Base-by-base conservation (phyloP, 2,113 vertebrate species). In the Pogona vitticeps region DNA sequence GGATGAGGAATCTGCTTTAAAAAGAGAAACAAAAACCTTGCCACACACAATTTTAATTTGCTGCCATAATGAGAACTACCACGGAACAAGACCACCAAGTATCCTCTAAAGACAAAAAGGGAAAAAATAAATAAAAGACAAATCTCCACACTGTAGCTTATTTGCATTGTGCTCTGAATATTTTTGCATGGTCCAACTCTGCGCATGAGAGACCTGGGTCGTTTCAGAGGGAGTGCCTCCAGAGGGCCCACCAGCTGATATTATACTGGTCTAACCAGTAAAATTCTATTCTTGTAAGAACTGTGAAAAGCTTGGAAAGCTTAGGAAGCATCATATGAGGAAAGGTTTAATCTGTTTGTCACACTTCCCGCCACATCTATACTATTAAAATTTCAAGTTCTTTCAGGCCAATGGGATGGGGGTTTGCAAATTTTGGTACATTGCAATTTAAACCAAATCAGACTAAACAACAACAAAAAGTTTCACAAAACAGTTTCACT, bases 71-170 rank as follows among this genome's bases (percentile, higher is more conserved):
- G 95, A 95, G 95, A 94, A 93, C 88, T 94, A 94, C 94, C 94
- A 96, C 91, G 91, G 94, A 94, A 83, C 73, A 83, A 93, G 95
- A 96, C 95, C 96, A 96, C 96, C 97, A 95, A 95, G 96, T 93
- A 90, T 36, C 1, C 79, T 76, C 61, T 87, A 87, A 46, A 81
- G 76, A 75, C 46, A 31, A 88, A 73, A 87, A 10, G 10, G 46
- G 46, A 52, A 10, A 76, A 68, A 33, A 72, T 38, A 1, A 73
- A 75, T 84, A 58, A 77, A 91, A 52, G 90, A 65, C 84, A 40
- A 21, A 83, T 40, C 63, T 0, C 0, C 59, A 67, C 31, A 38
- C 17, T 75, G 40, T 67, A 23, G 33, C 28, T 38, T 75, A 46
- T 81, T 65, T 78, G 23, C 56, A 42, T 52, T 78, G 63, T 26